Evolutionary conservation across 2,888 invertebrate species (phyloP), one percentile per base, ranked within the genome.

Genomic region (Cephus runcator): DNA sequence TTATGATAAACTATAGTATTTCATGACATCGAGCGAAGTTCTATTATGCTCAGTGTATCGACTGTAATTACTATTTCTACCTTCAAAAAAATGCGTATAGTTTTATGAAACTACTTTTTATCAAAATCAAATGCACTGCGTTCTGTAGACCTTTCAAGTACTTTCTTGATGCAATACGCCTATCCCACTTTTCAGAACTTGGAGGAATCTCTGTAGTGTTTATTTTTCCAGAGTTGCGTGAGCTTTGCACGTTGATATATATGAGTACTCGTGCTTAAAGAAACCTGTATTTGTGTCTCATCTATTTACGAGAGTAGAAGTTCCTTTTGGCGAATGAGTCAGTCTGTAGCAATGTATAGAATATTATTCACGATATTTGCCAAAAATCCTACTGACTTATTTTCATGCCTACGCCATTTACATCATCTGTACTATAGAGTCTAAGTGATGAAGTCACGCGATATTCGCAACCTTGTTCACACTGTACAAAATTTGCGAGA

Each of bases 361-460:
- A 75, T 69, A 40, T 75, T 80, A 78, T 79, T 69, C 79, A 78
- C 40, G 77, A 77, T 56, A 71, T 78, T 75, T 84, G 86, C 86
- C 85, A 85, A 84, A 77, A 79, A 81, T 56, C 79, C 80, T 77
- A 82, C 81, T 84, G 81, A 84, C 82, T 86, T 86, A 87, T 87
- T 84, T 87, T 82, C 76, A 82, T 83, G 81, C 84, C 83, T 83
- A 84, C 84, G 81, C 82, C 83, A 82, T 84, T 79, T 77, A 77
- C 69, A 56, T 56, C 56, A 56, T 56, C 56, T 9, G 56, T 2
- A 23, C 56, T 56, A 23, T 56, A 56, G 56, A 56, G 23, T 9
- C 23, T 56, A 56, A 9, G 23, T 9, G 56, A 56, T 56, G 56
- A 56, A 56, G 56, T 56, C 56, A 56, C 56, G 56, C 56, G 15